A percentile compares a stretch with the other conserved stretches of the same genome.
Conservation (phyloP, 2,113 vertebrate species). For the Myotis brandtii region DNA sequence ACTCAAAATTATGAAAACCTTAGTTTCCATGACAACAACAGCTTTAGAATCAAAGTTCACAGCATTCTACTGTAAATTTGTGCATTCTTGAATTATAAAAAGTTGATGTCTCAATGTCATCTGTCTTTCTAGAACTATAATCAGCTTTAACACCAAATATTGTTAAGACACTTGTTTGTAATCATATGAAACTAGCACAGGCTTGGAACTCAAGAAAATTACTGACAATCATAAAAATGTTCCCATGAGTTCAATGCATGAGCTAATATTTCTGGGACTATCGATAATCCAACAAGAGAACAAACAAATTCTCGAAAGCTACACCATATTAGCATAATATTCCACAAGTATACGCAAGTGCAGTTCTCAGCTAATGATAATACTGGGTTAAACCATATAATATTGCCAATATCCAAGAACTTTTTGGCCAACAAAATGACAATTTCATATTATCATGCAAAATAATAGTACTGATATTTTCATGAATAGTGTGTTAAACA, state of each 20-base stretch:
- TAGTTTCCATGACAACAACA: slow-evolving; percentile 2
- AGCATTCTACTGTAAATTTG: background rate
- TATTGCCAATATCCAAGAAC: background rate
- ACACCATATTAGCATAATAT: background rate
- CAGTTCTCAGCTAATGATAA: background rate
- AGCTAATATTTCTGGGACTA: background rate
- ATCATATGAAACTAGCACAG: background rate
- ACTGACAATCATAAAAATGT: background rate
- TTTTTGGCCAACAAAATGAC: background rate
- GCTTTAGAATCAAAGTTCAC: slow-evolving; percentile 52
- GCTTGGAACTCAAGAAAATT: background rate
- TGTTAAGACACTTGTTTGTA: background rate
- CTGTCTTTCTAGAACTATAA: background rate
- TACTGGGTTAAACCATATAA: background rate
- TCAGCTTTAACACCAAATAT: background rate
- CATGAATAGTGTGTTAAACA: background rate
- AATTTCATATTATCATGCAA: background rate
- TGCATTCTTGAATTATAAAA: background rate
- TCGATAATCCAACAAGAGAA: background rate
- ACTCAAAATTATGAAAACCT: slow-evolving; percentile 3
- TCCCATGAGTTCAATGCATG: background rate
- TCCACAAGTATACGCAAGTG: background rate
- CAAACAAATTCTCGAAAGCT: background rate
- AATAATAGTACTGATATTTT: background rate
- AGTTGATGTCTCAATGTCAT: background rate